Percentiles rank a stretch among this genome's conserved stretches.
phyloP scores from a whole-genome alignment of 2,888 invertebrate species.

The Eupsilia transversa region DNA sequence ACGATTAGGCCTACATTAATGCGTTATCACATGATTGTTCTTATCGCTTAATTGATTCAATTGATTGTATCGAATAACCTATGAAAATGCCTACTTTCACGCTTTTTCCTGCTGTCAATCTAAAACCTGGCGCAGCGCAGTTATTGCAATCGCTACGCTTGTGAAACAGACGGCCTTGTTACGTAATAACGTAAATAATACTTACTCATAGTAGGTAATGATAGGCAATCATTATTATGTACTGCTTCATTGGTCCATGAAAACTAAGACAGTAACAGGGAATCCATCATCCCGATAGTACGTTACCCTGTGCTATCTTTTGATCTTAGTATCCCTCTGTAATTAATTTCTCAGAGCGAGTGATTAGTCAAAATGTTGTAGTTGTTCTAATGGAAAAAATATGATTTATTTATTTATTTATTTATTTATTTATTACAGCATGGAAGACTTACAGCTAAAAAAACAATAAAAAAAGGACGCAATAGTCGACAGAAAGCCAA shows the following conservation, averaged over 20 bases:
- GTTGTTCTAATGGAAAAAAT: not conserved
- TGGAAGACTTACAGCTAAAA: too few relatives aligned
- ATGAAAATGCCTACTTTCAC: constrained; percentile 45
- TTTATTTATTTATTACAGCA: too few relatives aligned
- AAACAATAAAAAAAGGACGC: too few relatives aligned
- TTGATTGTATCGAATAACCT: constrained; percentile 28
- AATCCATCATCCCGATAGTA: not conserved
- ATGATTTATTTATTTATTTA: too few relatives aligned
- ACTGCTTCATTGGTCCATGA: constrained; percentile 33
- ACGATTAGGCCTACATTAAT: constrained; percentile 52
- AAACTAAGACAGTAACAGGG: constrained; percentile 12
- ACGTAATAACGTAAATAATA: constrained; percentile 54
- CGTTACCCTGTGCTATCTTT: not conserved
- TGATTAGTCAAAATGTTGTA: not conserved
- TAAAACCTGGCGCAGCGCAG: constrained; percentile 31
- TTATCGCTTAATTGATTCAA: constrained; percentile 44
- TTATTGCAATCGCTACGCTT: constrained; percentile 47
- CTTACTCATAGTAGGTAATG: constrained; percentile 60
- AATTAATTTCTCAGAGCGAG: not conserved
- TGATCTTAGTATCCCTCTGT: too few relatives aligned
- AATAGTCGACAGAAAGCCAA: too few relatives aligned
- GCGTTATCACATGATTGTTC: constrained; percentile 48
- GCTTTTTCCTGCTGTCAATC: constrained; percentile 52
- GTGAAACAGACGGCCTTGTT: constrained; percentile 61
- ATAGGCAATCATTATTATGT: constrained; percentile 56